Conservation (phyloP, 2,888 invertebrate genomes). For the Diaprepes abbreviatus region DNA sequence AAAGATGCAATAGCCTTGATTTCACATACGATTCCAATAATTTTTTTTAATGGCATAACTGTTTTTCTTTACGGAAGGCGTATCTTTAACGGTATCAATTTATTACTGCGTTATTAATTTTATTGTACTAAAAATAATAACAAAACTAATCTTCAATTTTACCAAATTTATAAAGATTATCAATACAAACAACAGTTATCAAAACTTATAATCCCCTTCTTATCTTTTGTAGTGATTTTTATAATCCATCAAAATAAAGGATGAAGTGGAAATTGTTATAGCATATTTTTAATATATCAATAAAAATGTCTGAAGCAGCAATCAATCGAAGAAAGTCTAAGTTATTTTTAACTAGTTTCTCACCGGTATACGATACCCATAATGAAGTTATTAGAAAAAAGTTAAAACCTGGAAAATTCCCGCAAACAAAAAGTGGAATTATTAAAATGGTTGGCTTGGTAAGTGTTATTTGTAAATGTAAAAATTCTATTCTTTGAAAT, state of each 20-base stretch:
- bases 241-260: constrained; percentile 20
- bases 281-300: not conserved
- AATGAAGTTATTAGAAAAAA: constrained; percentile 56
- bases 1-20: no score
- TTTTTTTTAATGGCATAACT: no score
- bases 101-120: no score
- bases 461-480: no score
- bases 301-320: constrained; percentile 49
- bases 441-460: constrained; percentile 57
- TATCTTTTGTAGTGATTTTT: constrained; percentile 21
- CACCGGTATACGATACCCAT: constrained; percentile 53
- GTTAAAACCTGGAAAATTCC: constrained; percentile 57
- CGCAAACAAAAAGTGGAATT: constrained; percentile 55
- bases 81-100: no score
- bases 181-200: not conserved
- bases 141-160: not conserved
- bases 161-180: not conserved
- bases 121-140: no score
- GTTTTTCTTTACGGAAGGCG: no score
- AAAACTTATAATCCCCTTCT: not conserved
- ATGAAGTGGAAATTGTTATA: not conserved
- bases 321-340: constrained; percentile 52
- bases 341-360: constrained; percentile 51
- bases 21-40: no score
- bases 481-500: no score